Evolutionary conservation across 2,113 vertebrate species (phyloP), one percentile per base, ranked within the genome.

Genomic region (Monopterus albus): DNA sequence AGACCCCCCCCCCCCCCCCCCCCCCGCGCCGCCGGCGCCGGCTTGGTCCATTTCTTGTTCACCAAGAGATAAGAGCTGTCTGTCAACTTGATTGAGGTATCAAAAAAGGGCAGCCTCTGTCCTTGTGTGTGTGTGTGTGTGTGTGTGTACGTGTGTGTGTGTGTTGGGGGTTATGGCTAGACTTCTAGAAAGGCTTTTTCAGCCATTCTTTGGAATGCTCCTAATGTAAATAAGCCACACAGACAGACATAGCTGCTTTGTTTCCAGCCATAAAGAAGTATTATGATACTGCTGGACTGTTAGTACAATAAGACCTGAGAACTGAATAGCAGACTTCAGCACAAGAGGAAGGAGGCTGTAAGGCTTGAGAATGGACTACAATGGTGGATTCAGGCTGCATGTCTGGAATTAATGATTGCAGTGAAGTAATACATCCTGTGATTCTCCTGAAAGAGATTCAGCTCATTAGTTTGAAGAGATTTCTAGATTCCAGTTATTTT

Each of bases 31-130:
- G 68, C 70, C 72, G 36, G 78, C 71, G 83, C 91, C n/a, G 68
- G 61, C 61, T 80, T 31, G 61, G 81, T 89, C 80, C 72, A 77
- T 80, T 85, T 82, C 68, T 81, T 75, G 78, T 72, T 75, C 60
- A 23, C 58, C 29, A 53, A 71, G 67, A 87, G 90, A 93, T 94
- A 93, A 92, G 84, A 56, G 8, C 77, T 67, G 89, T 90, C 91
- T 75, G 65, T 93, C 91, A 90, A 31, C 35, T 21, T 92, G 88
- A 92, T 55, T 86, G 91, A 88, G 86, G 38, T 58, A 55, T 84
- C 69, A 86, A 87, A 90, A 84, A 49, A 77, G 68, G 59, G 59
- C 63, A 66, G 85, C 49, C 72, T 75, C 45, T 36, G 67, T 60
- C 71, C 77, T 79, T 82, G 79, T n/a, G n/a, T n/a, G n/a, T n/a